phyloP scores from a whole-genome alignment of 2,113 vertebrate species.

The Ariopsis seemanni region DNA sequence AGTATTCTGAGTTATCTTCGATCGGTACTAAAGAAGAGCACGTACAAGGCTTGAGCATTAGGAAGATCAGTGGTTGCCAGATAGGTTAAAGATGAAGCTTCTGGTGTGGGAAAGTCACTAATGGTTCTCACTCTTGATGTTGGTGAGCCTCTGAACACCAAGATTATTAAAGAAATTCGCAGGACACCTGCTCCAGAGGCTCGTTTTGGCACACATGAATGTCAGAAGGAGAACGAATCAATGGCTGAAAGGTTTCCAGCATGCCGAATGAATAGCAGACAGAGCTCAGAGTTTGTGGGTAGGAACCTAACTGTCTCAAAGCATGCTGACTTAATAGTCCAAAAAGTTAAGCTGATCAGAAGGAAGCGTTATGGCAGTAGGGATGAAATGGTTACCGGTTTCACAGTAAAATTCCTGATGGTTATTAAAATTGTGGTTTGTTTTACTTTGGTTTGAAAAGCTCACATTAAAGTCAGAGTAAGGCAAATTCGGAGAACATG shows the following conservation, averaged over 20 bases:
- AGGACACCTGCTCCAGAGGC: background rate
- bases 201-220: background rate
- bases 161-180: background rate
- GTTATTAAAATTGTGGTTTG: no score
- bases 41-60: background rate
- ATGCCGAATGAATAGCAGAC: background rate
- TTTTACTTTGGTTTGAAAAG: no score
- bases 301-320: no score
- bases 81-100: background rate
- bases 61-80: background rate
- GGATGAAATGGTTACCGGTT: no score
- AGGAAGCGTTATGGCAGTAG: no score
- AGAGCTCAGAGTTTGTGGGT: no score
- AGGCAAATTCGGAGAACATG: no score
- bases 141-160: background rate
- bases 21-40: background rate
- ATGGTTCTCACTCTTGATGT: background rate
- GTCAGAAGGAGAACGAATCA: background rate
- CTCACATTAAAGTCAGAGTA: no score
- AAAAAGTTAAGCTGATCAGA: no score
- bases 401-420: no score
- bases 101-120: background rate
- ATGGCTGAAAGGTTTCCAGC: background rate
- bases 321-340: no score
- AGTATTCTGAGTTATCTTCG: slow-evolving; percentile 14